Evolutionary conservation across 2,113 vertebrate genomes (phyloP).

Genomic region (Odocoileus hemionus): DNA sequence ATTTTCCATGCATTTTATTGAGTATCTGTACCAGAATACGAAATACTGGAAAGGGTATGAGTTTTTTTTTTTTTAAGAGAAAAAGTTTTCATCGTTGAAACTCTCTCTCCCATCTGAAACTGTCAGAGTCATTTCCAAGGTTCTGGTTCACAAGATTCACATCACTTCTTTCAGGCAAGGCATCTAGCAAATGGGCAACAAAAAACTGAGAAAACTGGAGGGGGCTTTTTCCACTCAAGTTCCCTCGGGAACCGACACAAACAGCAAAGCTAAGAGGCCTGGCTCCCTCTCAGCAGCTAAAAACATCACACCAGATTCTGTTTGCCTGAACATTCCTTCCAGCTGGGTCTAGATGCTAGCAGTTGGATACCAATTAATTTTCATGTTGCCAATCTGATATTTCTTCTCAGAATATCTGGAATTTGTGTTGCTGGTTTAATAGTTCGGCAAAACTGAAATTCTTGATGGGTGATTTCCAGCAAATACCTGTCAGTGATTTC

Average conservation of each 20-base stretch:
- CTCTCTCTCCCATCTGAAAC: background rate
- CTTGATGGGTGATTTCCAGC: background rate
- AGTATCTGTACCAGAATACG: background rate
- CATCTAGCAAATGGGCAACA: background rate
- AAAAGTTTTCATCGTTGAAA: background rate
- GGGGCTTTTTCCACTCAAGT: background rate
- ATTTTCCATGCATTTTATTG: background rate
- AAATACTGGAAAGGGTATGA: background rate
- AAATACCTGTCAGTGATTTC: background rate
- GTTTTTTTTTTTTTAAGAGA: background rate
- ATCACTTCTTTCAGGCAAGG: background rate
- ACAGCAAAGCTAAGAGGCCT: background rate
- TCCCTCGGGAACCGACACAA: slow-evolving; percentile 13
- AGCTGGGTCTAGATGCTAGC: background rate
- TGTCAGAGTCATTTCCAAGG: slow-evolving; percentile 13
- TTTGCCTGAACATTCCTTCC: slow-evolving; percentile 58
- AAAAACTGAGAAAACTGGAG: background rate
- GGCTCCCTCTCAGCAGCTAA: background rate
- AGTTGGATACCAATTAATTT: background rate
- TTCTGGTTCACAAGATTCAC: background rate
- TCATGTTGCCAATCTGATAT: background rate
- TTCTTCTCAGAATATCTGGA: background rate
- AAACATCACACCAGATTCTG: slow-evolving; percentile 46
- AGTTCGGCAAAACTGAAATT: background rate
- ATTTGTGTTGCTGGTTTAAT: background rate